These are phyloP conservation scores for Trichogramma evanescens DNA, from an alignment of 2,888 invertebrate species.

Conservation along the genomic window DNA sequence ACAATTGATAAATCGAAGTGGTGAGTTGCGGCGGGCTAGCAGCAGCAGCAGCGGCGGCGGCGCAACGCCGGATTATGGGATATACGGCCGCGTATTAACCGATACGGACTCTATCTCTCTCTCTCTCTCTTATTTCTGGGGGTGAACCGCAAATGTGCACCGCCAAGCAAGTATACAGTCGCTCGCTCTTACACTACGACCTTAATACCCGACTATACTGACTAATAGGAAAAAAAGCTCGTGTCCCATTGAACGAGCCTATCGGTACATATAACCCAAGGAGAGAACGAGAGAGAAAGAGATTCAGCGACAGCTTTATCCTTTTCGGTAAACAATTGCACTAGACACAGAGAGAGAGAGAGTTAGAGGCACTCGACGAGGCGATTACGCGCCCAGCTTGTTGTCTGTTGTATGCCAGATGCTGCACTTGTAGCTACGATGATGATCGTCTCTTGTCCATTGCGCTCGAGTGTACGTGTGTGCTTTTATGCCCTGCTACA, in stretches of 20 bases:
- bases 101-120: too few relatives aligned
- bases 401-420: not conserved
- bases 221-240: too few relatives aligned
- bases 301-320: conserved; percentile 3
- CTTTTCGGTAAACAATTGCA: conserved; percentile 9
- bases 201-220: too few relatives aligned
- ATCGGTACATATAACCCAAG: too few relatives aligned
- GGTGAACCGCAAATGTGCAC: too few relatives aligned
- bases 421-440: not conserved
- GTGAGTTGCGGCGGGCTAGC: conserved; percentile 33
- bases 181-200: not conserved
- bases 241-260: too few relatives aligned
- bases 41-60: too few relatives aligned
- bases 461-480: too few relatives aligned
- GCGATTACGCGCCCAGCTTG: conserved; percentile 1
- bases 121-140: too few relatives aligned
- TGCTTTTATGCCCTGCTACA: too few relatives aligned
- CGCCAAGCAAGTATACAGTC: not conserved
- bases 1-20: conserved; percentile 44
- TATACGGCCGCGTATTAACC: not conserved
- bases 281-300: conserved; percentile 7
- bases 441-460: too few relatives aligned
- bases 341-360: not conserved
- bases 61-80: not conserved
- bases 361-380: not conserved